phyloP scores from a whole-genome alignment of 2,888 invertebrate genomes.

The Unio delphinus region DNA sequence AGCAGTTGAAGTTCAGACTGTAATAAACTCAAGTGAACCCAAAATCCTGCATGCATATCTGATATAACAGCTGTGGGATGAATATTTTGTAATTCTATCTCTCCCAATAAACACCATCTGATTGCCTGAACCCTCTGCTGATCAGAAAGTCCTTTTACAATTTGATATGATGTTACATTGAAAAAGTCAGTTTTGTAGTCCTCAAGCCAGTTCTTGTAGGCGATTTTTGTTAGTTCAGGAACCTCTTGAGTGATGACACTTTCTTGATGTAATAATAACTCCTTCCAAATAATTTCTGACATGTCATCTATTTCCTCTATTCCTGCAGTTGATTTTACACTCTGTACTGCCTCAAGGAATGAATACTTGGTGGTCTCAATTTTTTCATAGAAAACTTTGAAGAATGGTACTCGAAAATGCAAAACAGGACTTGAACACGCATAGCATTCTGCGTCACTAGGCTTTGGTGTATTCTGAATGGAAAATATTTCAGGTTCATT shows the following conservation, averaged over 20 bases:
- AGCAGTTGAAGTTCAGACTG: conserved; percentile 14
- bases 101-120: conserved; percentile 13
- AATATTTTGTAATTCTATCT: not conserved
- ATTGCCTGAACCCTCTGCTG: not conserved
- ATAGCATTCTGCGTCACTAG: conserved; percentile 40
- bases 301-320: conserved; percentile 27
- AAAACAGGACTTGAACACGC: conserved; percentile 18
- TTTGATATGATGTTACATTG: conserved; percentile 10
- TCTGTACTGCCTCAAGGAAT: conserved; percentile 22
- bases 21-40: conserved; percentile 5
- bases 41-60: conserved; percentile 13
- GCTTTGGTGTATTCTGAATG: conserved; percentile 18
- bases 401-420: conserved; percentile 29
- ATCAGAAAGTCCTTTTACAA: not conserved
- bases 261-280: conserved; percentile 19
- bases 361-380: conserved; percentile 27
- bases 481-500: conserved; percentile 9
- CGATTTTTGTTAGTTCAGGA: conserved; percentile 5
- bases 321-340: conserved; percentile 23
- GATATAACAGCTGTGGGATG: not conserved
- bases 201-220: conserved; percentile 4
- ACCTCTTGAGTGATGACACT: conserved; percentile 14
- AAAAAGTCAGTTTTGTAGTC: conserved; percentile 32
- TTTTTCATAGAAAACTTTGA: conserved; percentile 16
- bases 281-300: conserved; percentile 23